phyloP scores from a whole-genome alignment of 2,888 invertebrate genomes.

The Cybosia mesomella region DNA sequence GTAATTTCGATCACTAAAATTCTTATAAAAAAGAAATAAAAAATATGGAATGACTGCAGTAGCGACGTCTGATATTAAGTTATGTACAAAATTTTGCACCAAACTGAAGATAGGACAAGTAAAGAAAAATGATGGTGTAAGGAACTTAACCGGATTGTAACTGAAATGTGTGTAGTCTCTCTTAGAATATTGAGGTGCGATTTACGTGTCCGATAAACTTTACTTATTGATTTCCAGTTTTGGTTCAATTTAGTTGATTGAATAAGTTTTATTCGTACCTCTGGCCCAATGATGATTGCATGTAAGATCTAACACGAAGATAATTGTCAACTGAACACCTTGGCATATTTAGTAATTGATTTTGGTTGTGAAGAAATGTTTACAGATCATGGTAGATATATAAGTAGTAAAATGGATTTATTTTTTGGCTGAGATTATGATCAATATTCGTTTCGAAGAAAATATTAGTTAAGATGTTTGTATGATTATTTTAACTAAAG shows the following conservation, averaged over 20 bases:
- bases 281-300: slow-evolving; percentile 33
- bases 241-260: slow-evolving; percentile 53
- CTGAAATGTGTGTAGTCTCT: background rate
- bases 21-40: too few relatives aligned
- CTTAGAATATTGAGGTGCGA: slow-evolving; percentile 41
- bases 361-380: background rate
- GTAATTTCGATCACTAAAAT: too few relatives aligned
- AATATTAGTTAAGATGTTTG: background rate
- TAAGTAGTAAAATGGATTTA: background rate
- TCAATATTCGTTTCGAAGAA: background rate
- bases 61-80: too few relatives aligned
- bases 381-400: background rate
- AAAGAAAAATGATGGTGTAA: background rate
- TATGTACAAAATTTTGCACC: too few relatives aligned
- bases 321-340: slow-evolving; percentile 11
- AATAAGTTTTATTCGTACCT: slow-evolving; percentile 48
- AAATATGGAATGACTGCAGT: too few relatives aligned
- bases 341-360: slow-evolving; percentile 14
- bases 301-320: slow-evolving; percentile 25
- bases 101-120: too few relatives aligned
- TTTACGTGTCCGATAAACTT: slow-evolving; percentile 55
- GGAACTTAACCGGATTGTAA: background rate
- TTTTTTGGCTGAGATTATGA: background rate
- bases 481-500: too few relatives aligned
- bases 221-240: slow-evolving; percentile 51